Percentiles rank a stretch among this genome's conserved stretches.
Evolutionary conservation across 2,888 invertebrate genomes (phyloP).

Genomic region (Dolichopus griseipennis): DNA sequence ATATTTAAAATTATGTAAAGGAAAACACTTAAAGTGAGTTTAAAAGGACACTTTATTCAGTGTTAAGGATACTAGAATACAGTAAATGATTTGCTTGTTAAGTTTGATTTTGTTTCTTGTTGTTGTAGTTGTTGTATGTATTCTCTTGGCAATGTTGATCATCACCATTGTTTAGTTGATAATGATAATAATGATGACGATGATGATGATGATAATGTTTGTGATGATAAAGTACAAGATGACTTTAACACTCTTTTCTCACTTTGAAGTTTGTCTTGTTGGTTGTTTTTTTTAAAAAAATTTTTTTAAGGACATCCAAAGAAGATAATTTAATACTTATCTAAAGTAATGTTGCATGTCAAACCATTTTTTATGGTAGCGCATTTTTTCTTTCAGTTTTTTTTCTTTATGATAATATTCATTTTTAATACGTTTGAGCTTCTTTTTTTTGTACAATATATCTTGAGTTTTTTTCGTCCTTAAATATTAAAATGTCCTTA

Average conservation of each 20-base stretch:
- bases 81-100: background rate
- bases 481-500: background rate
- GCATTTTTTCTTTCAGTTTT: background rate
- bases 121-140: no score
- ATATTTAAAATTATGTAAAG: background rate
- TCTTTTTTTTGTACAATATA: background rate
- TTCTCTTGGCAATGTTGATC: no score
- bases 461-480: no score
- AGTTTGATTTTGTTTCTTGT: background rate
- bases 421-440: background rate
- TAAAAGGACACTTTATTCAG: slow-evolving; percentile 5
- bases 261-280: no score
- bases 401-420: background rate
- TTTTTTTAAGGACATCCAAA: slow-evolving; percentile 2
- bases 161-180: no score
- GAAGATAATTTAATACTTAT: slow-evolving; percentile 8
- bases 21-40: slow-evolving; percentile 6
- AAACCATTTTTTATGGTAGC: slow-evolving; percentile 7
- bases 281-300: no score
- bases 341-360: slow-evolving; percentile 11
- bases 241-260: background rate
- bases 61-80: background rate
- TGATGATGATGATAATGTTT: background rate
- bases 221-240: background rate
- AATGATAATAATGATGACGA: background rate